Evolutionary conservation across 1,140 invertebrate species (phyloP), one percentile per base, ranked within the genome.

Genomic region (Sitobion miscanthi): DNA sequence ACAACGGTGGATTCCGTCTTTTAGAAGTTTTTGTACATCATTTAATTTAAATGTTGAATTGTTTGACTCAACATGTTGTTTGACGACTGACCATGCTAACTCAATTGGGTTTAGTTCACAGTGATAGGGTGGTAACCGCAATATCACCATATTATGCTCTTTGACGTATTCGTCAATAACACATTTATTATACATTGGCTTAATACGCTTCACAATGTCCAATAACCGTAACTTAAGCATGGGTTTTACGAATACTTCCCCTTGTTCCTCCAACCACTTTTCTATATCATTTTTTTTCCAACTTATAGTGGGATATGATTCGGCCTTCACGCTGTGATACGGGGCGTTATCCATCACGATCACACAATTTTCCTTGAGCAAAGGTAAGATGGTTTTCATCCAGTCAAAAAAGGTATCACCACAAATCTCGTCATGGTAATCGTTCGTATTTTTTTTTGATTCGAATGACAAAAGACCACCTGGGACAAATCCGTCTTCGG

Each of bases 261-360:
- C 86, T 52, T 93, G 57, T 14, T 42, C 30, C 69, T 88, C 14
- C 42, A 94, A 62, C 94, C 94, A 94, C 25, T 21, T 47, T 2
- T 87, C 42, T 8, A 87, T 20, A 11, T 49, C 86, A 9, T 0
- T 17, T 49, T 87, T 87, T 47, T n/a, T 47, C 42, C 42, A 87
- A 87, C 47, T 87, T 11, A 11, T 1, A 6, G 23, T 87, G 49
- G 45, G 86, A 30, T 8, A n/a, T 8, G 7, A 21, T 30, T 52
- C 86, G 4, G 23, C 20, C 7, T n/a, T 25, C 45, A 35, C 45
- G 6, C 7, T 21, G 11, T 87, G 86, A n/a, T 87, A 87, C 1
- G 86, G 30, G 1, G 86, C 86, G 25, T 87, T 87, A n/a, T 87
- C 86, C 86, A 87, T 87, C 9, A 87, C 86, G 1, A 87, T 47